Percentiles rank a stretch among this genome's conserved stretches.
phyloP scores from a whole-genome alignment of 2,888 invertebrate genomes.

The Spialia ferax region DNA sequence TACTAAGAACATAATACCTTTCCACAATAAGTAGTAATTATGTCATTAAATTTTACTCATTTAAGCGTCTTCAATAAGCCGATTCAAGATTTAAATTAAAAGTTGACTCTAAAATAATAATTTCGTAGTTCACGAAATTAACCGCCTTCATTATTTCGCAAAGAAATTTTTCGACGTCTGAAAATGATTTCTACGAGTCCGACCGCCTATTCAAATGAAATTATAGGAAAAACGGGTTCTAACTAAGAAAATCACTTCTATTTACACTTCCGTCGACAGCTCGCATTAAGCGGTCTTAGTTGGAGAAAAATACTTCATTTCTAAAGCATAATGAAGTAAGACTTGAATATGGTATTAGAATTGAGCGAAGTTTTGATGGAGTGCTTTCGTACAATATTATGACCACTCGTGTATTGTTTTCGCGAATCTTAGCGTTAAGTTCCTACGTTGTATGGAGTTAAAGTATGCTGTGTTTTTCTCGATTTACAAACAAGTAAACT shows the following conservation, averaged over 20 bases:
- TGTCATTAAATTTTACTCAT: too few species aligned
- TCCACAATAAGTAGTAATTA: too few species aligned
- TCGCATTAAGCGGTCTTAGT: constrained; percentile 3
- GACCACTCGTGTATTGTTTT: constrained; percentile 29
- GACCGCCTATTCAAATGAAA: constrained; percentile 35
- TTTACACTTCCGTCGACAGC: constrained; percentile 35
- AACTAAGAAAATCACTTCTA: constrained; percentile 38
- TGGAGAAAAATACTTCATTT: constrained; percentile 38
- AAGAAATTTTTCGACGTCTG: constrained; percentile 5
- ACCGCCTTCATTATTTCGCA: constrained; percentile 9
- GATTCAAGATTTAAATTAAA: not conserved
- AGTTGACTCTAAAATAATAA: not conserved
- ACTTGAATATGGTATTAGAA: constrained; percentile 30
- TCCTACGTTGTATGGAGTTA: not conserved
- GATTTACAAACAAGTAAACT: constrained; percentile 2
- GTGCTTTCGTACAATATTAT: constrained; percentile 27
- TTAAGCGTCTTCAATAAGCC: not conserved
- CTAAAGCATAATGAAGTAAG: constrained; percentile 40
- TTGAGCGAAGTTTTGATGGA: constrained; percentile 27
- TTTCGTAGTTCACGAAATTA: constrained; percentile 2
- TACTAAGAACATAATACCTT: too few species aligned
- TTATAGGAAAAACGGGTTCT: constrained; percentile 38
- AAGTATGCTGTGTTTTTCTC: not conserved
- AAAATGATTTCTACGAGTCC: constrained; percentile 33
- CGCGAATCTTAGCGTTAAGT: constrained; percentile 22